These are phyloP conservation scores for Tetraneura akinire DNA, from an alignment of 1,140 invertebrate genomes.

Conservation along the genomic window DNA sequence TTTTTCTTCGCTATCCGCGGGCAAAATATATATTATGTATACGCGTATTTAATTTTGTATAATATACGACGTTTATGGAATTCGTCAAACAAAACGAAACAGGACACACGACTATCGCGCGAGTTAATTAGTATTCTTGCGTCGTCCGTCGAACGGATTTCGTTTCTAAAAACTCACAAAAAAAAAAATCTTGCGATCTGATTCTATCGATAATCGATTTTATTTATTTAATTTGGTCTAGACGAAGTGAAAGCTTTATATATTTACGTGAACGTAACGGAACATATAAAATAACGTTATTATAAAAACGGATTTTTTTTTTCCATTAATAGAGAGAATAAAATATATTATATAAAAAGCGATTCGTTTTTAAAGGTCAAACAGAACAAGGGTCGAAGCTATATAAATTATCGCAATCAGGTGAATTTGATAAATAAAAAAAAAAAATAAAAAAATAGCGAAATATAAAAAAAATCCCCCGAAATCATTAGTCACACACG, in stretches of 20 bases:
- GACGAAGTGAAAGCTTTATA: slow-evolving; percentile 24
- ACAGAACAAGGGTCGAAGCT: background rate
- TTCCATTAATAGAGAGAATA: no score
- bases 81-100: slow-evolving; percentile 10
- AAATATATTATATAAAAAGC: no score
- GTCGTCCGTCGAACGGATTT: slow-evolving; percentile 13
- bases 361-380: background rate
- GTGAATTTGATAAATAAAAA: slow-evolving; percentile 9
- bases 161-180: slow-evolving; percentile 6
- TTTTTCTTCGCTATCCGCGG: background rate
- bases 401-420: background rate
- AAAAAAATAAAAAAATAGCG: background rate
- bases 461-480: background rate
- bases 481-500: slow-evolving; percentile 41
- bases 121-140: slow-evolving; percentile 35
- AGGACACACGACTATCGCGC: background rate
- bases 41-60: background rate
- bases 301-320: no score
- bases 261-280: background rate
- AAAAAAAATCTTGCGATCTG: background rate
- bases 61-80: background rate
- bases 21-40: no score
- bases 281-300: no score
- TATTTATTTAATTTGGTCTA: background rate
- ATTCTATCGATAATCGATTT: slow-evolving; percentile 31